A percentile compares a stretch with the other conserved stretches of the same genome.
Conservation (phyloP, 2,888 invertebrate genomes). For the Cynaeus angustus region DNA sequence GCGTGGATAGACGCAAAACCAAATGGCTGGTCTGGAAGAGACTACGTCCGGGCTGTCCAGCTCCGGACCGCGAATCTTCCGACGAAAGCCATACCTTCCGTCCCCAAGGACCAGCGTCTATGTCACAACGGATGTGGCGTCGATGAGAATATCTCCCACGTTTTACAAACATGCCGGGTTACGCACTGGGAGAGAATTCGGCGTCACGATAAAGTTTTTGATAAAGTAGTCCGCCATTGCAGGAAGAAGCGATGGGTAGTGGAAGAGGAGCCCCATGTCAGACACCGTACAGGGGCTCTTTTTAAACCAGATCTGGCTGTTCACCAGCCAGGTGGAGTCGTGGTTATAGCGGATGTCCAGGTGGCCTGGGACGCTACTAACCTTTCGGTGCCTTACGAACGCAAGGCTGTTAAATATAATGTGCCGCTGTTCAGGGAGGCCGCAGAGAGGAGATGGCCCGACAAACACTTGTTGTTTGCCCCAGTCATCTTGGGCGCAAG, state of each 20-base stretch:
- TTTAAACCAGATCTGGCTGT: too few species aligned
- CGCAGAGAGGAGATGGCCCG: too few species aligned
- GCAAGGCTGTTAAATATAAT: too few species aligned
- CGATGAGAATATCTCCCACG: slow-evolving; percentile 55
- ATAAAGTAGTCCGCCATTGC: slow-evolving; percentile 49
- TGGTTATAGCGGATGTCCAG: slow-evolving; percentile 32
- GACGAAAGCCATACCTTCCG: slow-evolving; percentile 55
- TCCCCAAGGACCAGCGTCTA: slow-evolving; percentile 47
- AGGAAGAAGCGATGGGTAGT: slow-evolving; percentile 33
- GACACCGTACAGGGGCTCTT: slow-evolving; percentile 49
- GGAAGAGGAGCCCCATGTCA: slow-evolving; percentile 49
- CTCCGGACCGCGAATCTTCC: slow-evolving; percentile 56
- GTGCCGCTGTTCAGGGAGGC: too few species aligned
- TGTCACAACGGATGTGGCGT: slow-evolving; percentile 56
- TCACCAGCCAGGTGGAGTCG: slow-evolving; percentile 12
- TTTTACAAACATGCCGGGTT: slow-evolving; percentile 56
- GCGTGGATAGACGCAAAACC: too few species aligned
- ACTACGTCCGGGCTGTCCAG: slow-evolving; percentile 56
- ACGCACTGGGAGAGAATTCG: too few species aligned
- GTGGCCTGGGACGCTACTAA: slow-evolving; percentile 39
- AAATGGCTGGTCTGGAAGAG: too few species aligned
- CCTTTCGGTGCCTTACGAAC: slow-evolving; percentile 43
- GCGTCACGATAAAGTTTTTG: too few species aligned
- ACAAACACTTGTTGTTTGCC: not conserved
- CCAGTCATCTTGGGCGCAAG: slow-evolving; percentile 57